Base-by-base conservation (phyloP, 2,888 invertebrate species). In the Drosophila formosana region DNA sequence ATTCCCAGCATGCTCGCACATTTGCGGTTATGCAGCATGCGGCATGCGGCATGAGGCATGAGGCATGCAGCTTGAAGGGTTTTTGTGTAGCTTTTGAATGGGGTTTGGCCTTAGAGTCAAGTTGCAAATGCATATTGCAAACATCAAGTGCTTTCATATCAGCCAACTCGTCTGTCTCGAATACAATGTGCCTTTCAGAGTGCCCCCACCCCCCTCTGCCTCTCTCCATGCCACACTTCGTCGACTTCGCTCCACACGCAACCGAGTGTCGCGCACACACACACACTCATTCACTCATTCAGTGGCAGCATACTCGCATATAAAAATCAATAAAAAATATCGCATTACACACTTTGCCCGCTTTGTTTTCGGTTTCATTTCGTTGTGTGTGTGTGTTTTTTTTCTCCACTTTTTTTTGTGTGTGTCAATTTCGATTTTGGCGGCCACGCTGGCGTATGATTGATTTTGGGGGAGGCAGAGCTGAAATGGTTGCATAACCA, bases 251-350 rank as follows among this genome's bases (percentile, higher is more conserved):
- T 34, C 11, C 28, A 49, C 30, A 61, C 56, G 23, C 45, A 41
- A 43, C 34, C 30, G 9, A 37, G 37, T 37, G 4, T 11, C 34
- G 34, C 45, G 43, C 45, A 45, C 61, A 61, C 37, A 30, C 45
- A 39, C 34, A 63, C 49, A 39, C 26, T n/a, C n/a, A n/a, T n/a
- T n/a, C n/a, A 41, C 34, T 8, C 45, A 65, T 23, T 49, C 53
- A 39, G 49, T 39, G 46, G 55, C 32, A 61, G 43, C 73, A 78
- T 18, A 18, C 18, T 18, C 13, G 71, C 70, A 78, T 26, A 75
- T 76, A 45, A 84, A 84, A 84, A 89, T 84, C 87, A 87, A 84
- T 84, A 80, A 70, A 75, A 82, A 75, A 86, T 86, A 81, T 81
- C 78, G 61, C 76, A 88, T 80, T 82, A 88, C 88, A 68, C 68